Evolutionary conservation across 2,888 invertebrate genomes (phyloP).

Genomic region (Lissonota sp.): DNA sequence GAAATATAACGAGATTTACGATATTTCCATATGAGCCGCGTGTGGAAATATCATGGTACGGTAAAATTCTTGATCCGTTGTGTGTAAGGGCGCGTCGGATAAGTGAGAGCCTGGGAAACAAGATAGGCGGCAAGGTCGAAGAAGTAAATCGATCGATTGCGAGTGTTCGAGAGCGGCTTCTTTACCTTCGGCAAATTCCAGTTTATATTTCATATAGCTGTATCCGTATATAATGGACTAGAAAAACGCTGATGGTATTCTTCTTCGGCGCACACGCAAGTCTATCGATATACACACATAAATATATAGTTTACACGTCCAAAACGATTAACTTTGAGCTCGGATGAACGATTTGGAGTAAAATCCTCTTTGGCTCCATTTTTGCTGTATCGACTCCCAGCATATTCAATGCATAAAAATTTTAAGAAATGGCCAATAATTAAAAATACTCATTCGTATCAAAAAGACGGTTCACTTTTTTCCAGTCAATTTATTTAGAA

Average conservation of each 20-base stretch:
- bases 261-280: constrained; percentile 8
- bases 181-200: constrained; percentile 24
- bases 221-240: background rate
- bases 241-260: constrained; percentile 6
- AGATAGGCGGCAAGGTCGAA: constrained; percentile 62
- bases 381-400: background rate
- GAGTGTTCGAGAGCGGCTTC: constrained; percentile 51
- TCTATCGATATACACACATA: background rate
- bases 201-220: background rate
- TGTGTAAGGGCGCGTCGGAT: background rate
- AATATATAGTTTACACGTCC: constrained; percentile 34
- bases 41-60: background rate
- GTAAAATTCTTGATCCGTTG: background rate
- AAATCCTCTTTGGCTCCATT: constrained; percentile 7
- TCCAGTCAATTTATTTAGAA: too few relatives aligned
- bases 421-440: too few relatives aligned
- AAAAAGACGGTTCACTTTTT: too few relatives aligned
- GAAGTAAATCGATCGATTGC: constrained; percentile 70
- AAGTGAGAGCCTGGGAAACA: constrained; percentile 29
- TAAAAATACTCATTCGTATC: too few relatives aligned
- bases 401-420: too few relatives aligned
- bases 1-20: too few relatives aligned
- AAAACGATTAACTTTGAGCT: constrained; percentile 49
- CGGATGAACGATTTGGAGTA: constrained; percentile 41
- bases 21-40: background rate